These are phyloP conservation scores for Alligator sinensis DNA, from an alignment of 2,113 vertebrate genomes.

Conservation along the genomic window DNA sequence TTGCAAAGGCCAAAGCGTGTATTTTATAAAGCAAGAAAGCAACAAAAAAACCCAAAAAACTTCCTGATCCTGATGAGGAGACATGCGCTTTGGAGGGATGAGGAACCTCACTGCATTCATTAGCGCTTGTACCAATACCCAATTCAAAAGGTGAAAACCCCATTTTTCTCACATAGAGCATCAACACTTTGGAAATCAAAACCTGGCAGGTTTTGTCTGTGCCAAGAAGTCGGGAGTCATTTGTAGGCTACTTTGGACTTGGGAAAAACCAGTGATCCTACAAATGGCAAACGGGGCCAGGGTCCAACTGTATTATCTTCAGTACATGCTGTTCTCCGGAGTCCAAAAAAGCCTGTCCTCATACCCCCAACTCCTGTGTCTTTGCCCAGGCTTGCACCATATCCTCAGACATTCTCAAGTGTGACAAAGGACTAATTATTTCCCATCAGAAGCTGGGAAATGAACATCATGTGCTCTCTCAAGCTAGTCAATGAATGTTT, in stretches of 20 bases:
- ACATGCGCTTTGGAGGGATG: neutral
- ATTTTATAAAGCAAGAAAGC: neutral
- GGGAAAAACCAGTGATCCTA: neutral
- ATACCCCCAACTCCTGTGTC: fast-evolving
- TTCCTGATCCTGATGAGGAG: neutral
- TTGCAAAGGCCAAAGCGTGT: neutral
- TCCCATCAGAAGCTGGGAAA: slow-evolving; percentile 15
- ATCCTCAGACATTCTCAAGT: neutral
- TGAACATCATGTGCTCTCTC: slow-evolving; percentile 4
- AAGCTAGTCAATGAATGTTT: neutral
- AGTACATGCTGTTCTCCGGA: neutral
- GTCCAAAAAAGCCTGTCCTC: neutral
- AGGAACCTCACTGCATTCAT: neutral
- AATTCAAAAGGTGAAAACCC: neutral
- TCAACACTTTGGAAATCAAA: neutral
- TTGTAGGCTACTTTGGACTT: neutral
- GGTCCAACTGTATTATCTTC: neutral
- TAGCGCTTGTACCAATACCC: too few relatives aligned
- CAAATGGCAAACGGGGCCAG: neutral
- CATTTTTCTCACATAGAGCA: neutral
- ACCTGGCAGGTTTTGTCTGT: neutral
- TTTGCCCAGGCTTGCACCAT: fast-evolving
- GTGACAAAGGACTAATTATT: slow-evolving; percentile 31
- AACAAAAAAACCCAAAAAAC: neutral
- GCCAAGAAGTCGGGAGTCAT: neutral